Percentiles rank a stretch among this genome's conserved stretches.
These are phyloP conservation scores for Ectropis crepuscularia DNA, from an alignment of 2,888 invertebrate species.

Conservation along the genomic window DNA sequence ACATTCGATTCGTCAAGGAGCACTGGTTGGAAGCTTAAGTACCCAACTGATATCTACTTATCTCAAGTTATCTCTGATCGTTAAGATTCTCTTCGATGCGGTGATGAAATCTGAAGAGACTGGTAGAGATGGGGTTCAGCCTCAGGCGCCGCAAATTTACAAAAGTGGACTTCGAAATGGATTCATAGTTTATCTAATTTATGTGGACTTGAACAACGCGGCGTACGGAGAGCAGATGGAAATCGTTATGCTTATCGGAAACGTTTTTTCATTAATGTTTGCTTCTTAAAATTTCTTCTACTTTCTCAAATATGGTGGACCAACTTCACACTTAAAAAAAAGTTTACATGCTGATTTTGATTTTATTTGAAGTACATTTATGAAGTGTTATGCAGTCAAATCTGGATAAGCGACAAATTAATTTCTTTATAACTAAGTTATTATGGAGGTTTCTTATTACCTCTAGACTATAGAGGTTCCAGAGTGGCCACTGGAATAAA, in stretches of 20 bases:
- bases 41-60: background rate
- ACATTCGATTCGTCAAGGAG: background rate
- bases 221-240: background rate
- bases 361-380: too few relatives aligned
- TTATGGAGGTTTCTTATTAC: too few relatives aligned
- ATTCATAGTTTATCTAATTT: background rate
- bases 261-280: background rate
- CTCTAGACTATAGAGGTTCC: too few relatives aligned
- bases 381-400: too few relatives aligned
- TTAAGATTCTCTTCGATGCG: background rate
- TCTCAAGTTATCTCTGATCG: background rate
- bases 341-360: too few relatives aligned
- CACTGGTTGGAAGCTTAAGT: background rate
- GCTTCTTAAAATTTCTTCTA: too few relatives aligned
- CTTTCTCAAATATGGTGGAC: too few relatives aligned
- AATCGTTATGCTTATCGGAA: background rate
- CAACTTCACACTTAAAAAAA: too few relatives aligned
- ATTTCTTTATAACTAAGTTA: too few relatives aligned
- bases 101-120: background rate
- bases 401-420: too few relatives aligned
- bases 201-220: background rate
- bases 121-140: background rate
- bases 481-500: too few relatives aligned
- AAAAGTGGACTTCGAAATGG: background rate
- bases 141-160: background rate